A percentile compares a stretch with the other conserved stretches of the same genome.
Conservation (phyloP, 2,113 vertebrate species). For the Colius striatus region DNA sequence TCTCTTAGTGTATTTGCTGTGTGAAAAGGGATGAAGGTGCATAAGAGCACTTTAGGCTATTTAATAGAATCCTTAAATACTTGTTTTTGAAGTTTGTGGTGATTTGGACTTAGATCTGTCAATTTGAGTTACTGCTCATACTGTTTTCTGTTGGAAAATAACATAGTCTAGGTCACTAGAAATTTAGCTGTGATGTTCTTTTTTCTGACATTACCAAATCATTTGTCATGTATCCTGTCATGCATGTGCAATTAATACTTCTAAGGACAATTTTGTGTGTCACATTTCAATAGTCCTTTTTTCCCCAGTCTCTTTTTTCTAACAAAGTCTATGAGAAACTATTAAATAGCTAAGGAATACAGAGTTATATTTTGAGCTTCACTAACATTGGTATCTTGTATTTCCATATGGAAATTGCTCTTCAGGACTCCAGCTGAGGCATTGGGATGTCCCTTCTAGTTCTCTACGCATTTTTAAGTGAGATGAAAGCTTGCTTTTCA, state of each 20-base stretch:
- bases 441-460: neutral
- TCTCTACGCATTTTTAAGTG: neutral
- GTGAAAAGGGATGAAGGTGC: neutral
- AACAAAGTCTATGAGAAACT: neutral
- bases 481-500: neutral
- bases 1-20: neutral
- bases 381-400: neutral
- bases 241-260: neutral
- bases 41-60: neutral
- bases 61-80: slow-evolving; percentile 19
- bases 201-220: neutral
- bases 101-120: slow-evolving; percentile 14
- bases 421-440: neutral
- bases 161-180: neutral
- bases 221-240: neutral
- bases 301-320: neutral
- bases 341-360: neutral
- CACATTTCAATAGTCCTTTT: neutral
- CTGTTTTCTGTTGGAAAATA: neutral
- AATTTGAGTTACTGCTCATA: neutral
- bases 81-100: neutral
- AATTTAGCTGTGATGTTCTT: neutral
- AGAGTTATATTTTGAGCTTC: neutral
- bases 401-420: slow-evolving; percentile 11
- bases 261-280: neutral